Evolutionary conservation across 2,113 vertebrate species (phyloP).

Genomic region (Bostrychus sinensis): DNA sequence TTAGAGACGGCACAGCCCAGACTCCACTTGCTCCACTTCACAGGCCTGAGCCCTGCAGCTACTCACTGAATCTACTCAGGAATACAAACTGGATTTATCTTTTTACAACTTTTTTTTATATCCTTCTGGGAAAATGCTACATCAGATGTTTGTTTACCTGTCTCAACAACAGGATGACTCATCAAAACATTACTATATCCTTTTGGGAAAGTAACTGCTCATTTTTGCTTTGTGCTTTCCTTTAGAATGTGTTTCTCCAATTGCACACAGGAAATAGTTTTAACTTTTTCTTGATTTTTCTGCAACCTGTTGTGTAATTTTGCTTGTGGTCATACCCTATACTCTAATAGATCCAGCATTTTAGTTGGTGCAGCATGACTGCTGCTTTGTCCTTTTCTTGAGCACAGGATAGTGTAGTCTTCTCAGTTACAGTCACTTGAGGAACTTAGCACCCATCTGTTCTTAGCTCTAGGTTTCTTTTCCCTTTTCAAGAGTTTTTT

Average conservation of each 20-base stretch:
- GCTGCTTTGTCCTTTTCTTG: constrained; percentile 62
- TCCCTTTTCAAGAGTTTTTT: constrained; percentile 43
- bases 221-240: constrained; percentile 28
- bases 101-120: constrained; percentile 16
- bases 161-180: constrained; percentile 70
- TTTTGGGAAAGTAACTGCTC: constrained; percentile 39
- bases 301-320: constrained; percentile 47
- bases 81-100: constrained; percentile 48
- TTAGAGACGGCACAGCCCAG: constrained; percentile 56
- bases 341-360: background rate
- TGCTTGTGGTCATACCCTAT: background rate
- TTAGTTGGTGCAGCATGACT: constrained; percentile 41
- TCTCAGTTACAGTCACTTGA: constrained; percentile 50
- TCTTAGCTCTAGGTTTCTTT: constrained; percentile 39
- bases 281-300: constrained; percentile 17
- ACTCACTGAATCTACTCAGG: constrained; percentile 38
- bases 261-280: constrained; percentile 10
- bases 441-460: constrained; percentile 37
- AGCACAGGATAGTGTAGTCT: constrained; percentile 40
- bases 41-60: constrained; percentile 34
- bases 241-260: constrained; percentile 22
- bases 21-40: constrained; percentile 19
- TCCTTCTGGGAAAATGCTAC: constrained; percentile 44
- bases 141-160: constrained; percentile 48
- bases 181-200: constrained; percentile 63